phyloP scores from a whole-genome alignment of 2,888 invertebrate genomes.

The Chrysolina haemoptera region DNA sequence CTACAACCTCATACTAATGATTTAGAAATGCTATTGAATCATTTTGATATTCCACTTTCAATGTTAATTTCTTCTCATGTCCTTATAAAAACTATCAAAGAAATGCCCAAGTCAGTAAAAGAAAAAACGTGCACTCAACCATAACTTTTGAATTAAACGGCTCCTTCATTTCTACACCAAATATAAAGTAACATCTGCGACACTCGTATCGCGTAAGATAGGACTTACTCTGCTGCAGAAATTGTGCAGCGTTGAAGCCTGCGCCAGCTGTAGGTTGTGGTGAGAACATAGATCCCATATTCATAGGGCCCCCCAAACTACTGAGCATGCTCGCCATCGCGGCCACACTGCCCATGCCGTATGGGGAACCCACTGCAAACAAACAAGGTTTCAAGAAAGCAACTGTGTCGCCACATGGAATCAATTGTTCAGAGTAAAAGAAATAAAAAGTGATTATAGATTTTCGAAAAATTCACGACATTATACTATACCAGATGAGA shows the following conservation, averaged over 20 bases:
- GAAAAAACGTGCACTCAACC: neutral
- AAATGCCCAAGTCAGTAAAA: neutral
- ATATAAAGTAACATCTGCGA: slow-evolving; percentile 41
- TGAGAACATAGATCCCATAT: slow-evolving; percentile 63
- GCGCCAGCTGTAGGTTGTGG: slow-evolving; percentile 56
- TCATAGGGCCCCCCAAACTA: slow-evolving; percentile 69
- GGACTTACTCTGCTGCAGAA: slow-evolving; percentile 89
- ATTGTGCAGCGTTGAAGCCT: slow-evolving; percentile 82
- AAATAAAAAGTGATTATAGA: neutral
- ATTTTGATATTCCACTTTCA: too few species aligned
- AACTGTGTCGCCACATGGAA: slow-evolving; percentile 5
- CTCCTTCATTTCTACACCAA: slow-evolving; percentile 26
- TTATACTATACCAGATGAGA: too few species aligned
- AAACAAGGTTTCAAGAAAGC: slow-evolving; percentile 36
- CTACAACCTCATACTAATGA: too few species aligned
- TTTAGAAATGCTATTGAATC: too few species aligned
- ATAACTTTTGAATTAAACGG: slow-evolving; percentile 18
- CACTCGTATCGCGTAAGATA: slow-evolving; percentile 52
- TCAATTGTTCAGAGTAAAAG: too few species aligned
- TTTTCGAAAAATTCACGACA: too few species aligned
- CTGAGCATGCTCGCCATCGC: slow-evolving; percentile 71
- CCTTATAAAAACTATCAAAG: too few species aligned
- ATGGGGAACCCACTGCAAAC: slow-evolving; percentile 63
- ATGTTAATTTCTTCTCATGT: too few species aligned
- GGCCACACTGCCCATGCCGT: slow-evolving; percentile 69